Evolutionary conservation across 1,140 invertebrate genomes (phyloP).

Genomic region (Mya arenaria): DNA sequence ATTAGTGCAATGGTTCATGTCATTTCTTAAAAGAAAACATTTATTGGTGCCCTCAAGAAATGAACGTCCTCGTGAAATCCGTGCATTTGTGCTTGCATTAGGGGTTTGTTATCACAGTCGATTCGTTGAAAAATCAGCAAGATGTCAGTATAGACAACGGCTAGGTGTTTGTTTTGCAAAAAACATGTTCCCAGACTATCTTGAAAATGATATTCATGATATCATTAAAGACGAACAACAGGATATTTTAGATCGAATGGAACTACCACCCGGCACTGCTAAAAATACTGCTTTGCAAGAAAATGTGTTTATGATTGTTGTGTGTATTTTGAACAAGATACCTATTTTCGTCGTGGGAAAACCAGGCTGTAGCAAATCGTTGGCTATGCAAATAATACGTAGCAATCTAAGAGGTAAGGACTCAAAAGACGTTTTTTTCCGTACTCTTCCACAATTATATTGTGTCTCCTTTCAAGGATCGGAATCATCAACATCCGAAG

Average conservation of each 20-base stretch:
- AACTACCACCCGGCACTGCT: constrained; percentile 49
- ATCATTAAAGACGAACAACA: constrained; percentile 52
- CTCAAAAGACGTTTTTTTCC: constrained; percentile 64
- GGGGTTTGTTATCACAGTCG: constrained; percentile 59
- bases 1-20: constrained; percentile 63
- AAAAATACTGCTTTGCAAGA: constrained; percentile 71
- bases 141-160: constrained; percentile 52
- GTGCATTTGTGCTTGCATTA: constrained; percentile 30
- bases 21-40: constrained; percentile 40
- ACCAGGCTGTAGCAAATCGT: constrained; percentile 75
- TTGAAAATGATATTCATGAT: neutral
- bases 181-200: neutral
- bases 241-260: constrained; percentile 55
- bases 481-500: constrained; percentile 67
- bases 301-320: constrained; percentile 74
- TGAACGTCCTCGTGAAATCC: neutral
- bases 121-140: constrained; percentile 46
- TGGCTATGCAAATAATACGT: constrained; percentile 70
- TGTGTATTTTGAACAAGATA: constrained; percentile 71
- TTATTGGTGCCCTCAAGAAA: neutral
- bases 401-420: constrained; percentile 69
- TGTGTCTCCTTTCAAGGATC: constrained; percentile 69
- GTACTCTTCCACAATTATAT: constrained; percentile 65
- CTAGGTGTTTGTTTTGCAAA: constrained; percentile 24
- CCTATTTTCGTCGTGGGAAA: constrained; percentile 75